phyloP scores from a whole-genome alignment of 2,113 vertebrate genomes.

The Cololabis saira region DNA sequence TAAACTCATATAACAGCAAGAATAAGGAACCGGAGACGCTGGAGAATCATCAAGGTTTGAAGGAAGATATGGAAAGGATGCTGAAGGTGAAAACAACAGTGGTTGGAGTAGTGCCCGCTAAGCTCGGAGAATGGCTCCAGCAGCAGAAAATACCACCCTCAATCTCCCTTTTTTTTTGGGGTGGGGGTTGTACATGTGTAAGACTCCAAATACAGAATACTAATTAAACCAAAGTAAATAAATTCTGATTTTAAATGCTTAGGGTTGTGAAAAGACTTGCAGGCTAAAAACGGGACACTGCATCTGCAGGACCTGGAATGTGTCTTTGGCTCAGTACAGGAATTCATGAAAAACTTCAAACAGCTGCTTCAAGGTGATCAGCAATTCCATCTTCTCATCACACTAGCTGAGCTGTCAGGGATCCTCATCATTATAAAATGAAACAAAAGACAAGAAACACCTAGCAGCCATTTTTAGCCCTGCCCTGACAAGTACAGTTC shows the following conservation, averaged over 20 bases:
- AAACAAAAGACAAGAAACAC: constrained; percentile 56
- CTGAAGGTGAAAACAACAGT: too few relatives aligned
- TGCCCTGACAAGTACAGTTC: constrained; percentile 50
- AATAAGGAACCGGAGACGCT: too few relatives aligned
- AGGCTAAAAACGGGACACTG: constrained; percentile 13
- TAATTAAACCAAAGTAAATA: background rate
- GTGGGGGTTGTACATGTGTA: background rate
- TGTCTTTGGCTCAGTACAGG: constrained; percentile 47
- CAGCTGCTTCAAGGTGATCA: constrained; percentile 47
- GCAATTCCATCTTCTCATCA: constrained; percentile 56
- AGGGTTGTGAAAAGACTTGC: constrained; percentile 11
- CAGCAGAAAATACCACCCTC: too few relatives aligned
- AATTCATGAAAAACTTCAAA: constrained; percentile 61
- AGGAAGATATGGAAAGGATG: too few relatives aligned
- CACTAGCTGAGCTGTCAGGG: constrained; percentile 38
- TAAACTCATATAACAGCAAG: too few relatives aligned
- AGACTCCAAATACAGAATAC: background rate
- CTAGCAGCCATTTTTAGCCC: constrained; percentile 38
- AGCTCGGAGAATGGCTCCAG: too few relatives aligned
- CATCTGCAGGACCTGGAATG: constrained; percentile 55
- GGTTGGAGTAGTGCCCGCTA: too few relatives aligned
- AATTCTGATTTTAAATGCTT: background rate
- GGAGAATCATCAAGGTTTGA: too few relatives aligned
- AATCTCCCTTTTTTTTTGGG: too few relatives aligned
- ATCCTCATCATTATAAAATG: constrained; percentile 37